Conservation (phyloP, 1,140 invertebrate species). For the Drosophila nikananu region DNA sequence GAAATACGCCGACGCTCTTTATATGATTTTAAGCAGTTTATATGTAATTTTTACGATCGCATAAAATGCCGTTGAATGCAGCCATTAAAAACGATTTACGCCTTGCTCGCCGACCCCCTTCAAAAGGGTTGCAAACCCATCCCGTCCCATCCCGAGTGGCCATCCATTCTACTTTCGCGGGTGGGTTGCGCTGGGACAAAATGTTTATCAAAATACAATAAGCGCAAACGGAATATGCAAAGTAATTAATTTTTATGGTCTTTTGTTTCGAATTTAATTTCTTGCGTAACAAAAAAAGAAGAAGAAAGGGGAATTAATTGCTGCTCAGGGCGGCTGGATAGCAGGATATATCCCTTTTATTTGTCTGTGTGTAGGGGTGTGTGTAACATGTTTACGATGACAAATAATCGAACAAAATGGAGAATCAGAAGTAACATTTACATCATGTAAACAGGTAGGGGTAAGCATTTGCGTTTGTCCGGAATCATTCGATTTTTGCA, state of each 20-base stretch:
- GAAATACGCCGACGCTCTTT: constrained; percentile 72
- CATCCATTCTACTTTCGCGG: constrained; percentile 11
- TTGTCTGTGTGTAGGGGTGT: constrained; percentile 15
- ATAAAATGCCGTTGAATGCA: constrained; percentile 81
- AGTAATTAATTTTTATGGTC: constrained; percentile 77
- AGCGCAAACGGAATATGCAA: constrained; percentile 40
- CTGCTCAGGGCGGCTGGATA: constrained; percentile 23
- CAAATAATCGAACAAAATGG: constrained; percentile 30
- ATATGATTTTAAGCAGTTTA: constrained; percentile 83
- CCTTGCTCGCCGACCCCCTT: constrained; percentile 56
- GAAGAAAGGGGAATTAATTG: constrained; percentile 47
- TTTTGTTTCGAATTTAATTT: constrained; percentile 64
- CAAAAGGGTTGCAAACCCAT: constrained; percentile 24
- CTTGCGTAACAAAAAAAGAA: constrained; percentile 1
- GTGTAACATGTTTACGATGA: constrained; percentile 46
- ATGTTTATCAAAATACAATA: constrained; percentile 57
- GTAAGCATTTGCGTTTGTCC: constrained; percentile 38
- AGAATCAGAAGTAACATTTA: constrained; percentile 43
- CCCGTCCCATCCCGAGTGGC: background rate
- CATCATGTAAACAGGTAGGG: constrained; percentile 25
- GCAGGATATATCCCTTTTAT: constrained; percentile 10
- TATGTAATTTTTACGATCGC: constrained; percentile 81
- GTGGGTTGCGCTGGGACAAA: constrained; percentile 45
- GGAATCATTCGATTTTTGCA: constrained; percentile 44
- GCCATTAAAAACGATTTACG: constrained; percentile 84